Evolutionary conservation across 2,888 invertebrate species (phyloP).

Genomic region (Hydraecia micacea): DNA sequence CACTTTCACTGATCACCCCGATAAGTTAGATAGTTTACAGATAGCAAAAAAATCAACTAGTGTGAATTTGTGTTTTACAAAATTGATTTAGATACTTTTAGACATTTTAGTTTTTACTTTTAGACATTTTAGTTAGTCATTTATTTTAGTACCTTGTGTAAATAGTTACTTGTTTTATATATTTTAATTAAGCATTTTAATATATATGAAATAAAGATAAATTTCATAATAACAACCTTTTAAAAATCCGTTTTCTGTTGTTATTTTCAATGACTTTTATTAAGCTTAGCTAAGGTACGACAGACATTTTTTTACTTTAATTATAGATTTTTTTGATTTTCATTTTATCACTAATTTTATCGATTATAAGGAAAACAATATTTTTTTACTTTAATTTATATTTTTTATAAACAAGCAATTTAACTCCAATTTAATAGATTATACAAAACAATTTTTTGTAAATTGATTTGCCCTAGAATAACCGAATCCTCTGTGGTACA

Average conservation of each 20-base stretch:
- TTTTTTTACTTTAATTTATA: background rate
- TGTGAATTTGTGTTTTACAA: background rate
- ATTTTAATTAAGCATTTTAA: background rate
- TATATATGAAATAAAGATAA: background rate
- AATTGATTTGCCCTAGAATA: background rate
- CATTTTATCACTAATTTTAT: background rate
- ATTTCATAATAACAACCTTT: background rate
- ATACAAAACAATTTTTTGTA: background rate
- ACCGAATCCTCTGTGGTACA: background rate
- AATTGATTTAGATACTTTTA: background rate
- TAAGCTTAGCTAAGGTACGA: background rate
- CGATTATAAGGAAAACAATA: background rate
- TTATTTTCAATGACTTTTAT: background rate
- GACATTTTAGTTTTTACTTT: too few relatives aligned
- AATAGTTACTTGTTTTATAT: background rate
- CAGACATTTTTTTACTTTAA: background rate
- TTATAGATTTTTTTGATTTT: background rate
- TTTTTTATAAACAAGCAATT: background rate
- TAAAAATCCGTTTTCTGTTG: background rate
- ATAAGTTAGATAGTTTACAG: slow-evolving; percentile 14
- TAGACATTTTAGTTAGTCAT: background rate
- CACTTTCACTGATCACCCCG: slow-evolving; percentile 51
- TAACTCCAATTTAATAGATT: background rate
- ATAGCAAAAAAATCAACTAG: background rate
- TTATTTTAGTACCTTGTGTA: background rate